Conservation (phyloP, 2,888 invertebrate species). For the Orgyia antiqua region DNA sequence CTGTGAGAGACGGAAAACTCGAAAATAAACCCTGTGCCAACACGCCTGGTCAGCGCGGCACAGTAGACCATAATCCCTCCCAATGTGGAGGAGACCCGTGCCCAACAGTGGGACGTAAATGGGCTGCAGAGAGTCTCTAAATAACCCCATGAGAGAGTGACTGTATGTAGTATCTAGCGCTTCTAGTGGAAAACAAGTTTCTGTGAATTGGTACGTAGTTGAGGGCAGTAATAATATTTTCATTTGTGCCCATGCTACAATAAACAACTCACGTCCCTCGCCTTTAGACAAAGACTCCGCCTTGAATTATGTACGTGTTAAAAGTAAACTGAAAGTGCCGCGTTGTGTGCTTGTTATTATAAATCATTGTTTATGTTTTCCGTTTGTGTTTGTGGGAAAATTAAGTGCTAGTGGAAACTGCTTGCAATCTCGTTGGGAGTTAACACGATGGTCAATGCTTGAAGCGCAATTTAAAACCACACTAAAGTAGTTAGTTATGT, state of each 20-base stretch:
- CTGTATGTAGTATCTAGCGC: too few species aligned
- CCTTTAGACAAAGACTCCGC: constrained; percentile 75
- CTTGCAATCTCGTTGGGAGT: constrained; percentile 56
- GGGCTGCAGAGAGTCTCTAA: too few species aligned
- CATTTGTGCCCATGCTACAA: constrained; percentile 75
- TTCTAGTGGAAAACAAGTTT: constrained; percentile 35
- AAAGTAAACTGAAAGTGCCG: constrained; percentile 78
- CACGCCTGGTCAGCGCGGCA: too few species aligned
- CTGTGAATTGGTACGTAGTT: constrained; percentile 42
- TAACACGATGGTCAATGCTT: constrained; percentile 42
- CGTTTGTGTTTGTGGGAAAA: constrained; percentile 71
- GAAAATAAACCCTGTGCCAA: too few species aligned
- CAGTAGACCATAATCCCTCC: too few species aligned
- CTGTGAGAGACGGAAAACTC: too few species aligned
- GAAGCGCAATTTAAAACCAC: constrained; percentile 39
- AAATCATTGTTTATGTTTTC: constrained; percentile 79
- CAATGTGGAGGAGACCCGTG: too few species aligned
- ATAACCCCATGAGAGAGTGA: too few species aligned
- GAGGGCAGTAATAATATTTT: constrained; percentile 73
- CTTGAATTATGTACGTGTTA: constrained; percentile 78
- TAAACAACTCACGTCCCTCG: constrained; percentile 77
- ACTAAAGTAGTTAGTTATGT: constrained; percentile 31
- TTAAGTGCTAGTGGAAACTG: constrained; percentile 70
- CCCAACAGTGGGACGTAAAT: too few species aligned
- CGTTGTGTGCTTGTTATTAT: constrained; percentile 75